phyloP scores from a whole-genome alignment of 2,888 invertebrate species.

The Diachrysia chrysitis region DNA sequence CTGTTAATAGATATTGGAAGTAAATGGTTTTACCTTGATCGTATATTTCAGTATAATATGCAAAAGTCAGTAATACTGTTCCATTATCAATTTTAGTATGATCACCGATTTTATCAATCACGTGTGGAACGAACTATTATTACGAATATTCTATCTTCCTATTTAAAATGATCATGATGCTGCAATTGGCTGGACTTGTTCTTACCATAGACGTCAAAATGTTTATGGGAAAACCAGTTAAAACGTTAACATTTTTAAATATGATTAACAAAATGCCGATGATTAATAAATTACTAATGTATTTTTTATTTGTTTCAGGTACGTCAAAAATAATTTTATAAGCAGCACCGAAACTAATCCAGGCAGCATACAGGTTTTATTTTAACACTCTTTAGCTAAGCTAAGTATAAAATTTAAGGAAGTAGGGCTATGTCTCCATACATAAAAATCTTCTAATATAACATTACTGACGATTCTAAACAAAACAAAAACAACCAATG shows the following conservation, averaged over 20 bases:
- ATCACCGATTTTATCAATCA: neutral
- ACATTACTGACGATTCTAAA: constrained; percentile 6
- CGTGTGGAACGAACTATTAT: neutral
- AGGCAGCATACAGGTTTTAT: constrained; percentile 13
- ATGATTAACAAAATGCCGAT: neutral
- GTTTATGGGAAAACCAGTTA: no score
- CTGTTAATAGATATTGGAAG: constrained; percentile 15
- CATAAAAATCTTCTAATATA: no score
- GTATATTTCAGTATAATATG: neutral
- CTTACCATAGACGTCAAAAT: no score
- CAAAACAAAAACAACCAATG: constrained; percentile 13
- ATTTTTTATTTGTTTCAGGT: constrained; percentile 52
- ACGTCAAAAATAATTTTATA: constrained; percentile 8
- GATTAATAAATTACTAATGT: neutral
- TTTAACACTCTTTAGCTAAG: neutral
- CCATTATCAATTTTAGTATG: neutral
- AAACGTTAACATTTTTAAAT: neutral
- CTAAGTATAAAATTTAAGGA: neutral
- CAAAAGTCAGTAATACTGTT: neutral
- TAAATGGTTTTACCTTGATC: constrained; percentile 24
- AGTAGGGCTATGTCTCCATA: no score
- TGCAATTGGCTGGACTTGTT: no score
- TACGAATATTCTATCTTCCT: no score
- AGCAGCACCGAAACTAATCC: neutral
- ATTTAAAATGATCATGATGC: no score